Evolutionary conservation across 2,888 invertebrate species (phyloP), one percentile per base, ranked within the genome.

Genomic region (Plutella xylostella): DNA sequence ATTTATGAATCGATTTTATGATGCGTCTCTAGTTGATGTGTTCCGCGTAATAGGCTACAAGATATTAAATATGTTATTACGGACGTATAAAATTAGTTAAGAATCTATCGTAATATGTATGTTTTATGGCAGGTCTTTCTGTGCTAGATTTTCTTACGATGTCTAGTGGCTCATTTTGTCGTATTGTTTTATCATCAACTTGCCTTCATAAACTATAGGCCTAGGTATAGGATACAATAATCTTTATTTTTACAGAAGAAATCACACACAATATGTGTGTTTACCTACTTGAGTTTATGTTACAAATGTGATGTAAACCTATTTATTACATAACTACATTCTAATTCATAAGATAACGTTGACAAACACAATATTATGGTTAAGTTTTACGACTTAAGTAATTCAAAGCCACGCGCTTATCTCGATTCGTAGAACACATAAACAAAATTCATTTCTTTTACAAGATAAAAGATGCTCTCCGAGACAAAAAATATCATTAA

Each of bases 1-100:
- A 72, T 75, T 75, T 74, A 75, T 75, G 69, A 60, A 63, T 47
- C 46, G 55, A 53, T 50, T 67, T 68, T 66, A 68, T 69, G 54
- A 54, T 54, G 25, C 25, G 39, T 39, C n/a, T n/a, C n/a, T n/a
- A n/a, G n/a, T n/a, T n/a, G n/a, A n/a, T n/a, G n/a, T n/a, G n/a
- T n/a, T n/a, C n/a, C 25, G 25, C 7, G 22, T 39, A 51, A 53
- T 43, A 48, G 43, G 47, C 37, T 45, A 52, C 49, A 49, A 47
- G 49, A 42, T 42, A 34, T 34, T 15, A 34, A 15, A 15, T 34
- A 15, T 17, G 7, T 34, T 34, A 34, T 34, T n/a, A 34, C 17
- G 15, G 14, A 25, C 25, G 39, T 22, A 39, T 39, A n/a, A 25
- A 39, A 22, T 22, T 22, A 25, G 22, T 39, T n/a, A 17, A 25